Evolutionary conservation across 2,888 invertebrate genomes (phyloP), one percentile per base, ranked within the genome.

Genomic region (Ormyrus pomaceus): DNA sequence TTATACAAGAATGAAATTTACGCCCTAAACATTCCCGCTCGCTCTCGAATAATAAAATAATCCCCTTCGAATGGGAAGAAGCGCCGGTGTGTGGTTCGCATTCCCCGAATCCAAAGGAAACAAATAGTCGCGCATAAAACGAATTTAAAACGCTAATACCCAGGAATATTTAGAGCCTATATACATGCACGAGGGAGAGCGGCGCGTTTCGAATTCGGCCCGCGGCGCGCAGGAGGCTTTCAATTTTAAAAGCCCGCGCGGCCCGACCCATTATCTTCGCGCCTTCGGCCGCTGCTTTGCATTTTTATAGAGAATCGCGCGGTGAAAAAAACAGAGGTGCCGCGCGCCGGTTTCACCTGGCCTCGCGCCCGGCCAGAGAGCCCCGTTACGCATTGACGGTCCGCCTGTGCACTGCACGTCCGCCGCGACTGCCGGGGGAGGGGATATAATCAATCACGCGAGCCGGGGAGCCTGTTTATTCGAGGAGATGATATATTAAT

Each of bases 401-500:
- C 7, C 13, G 48, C 46, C 45, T 58, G 45, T 45, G 45, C 69
- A 8, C 13, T 0, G 0, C 13, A 0, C 10, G 48, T 19, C 13
- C 58, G 34, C 19, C 19, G 19, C 19, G 8, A 13, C 48, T 53
- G 19, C 19, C 19, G 19, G 19, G 48, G 48, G 65, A 50, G 56
- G 56, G 50, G 65, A 65, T 74, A 65, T 74, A 65, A 74, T 74
- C 74, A 74, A 74, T 74, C 65, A 65, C 55, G 62, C 6, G 55
- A 11, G 50, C 1, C 5, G 51, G 53, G 6, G 8, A 51, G 34
- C 34, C 34, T 45, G 45, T 58, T 66, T 50, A 51, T 59, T 9
- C 58, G 9, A 34, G 55, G 68, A 69, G 76, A 46, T 61, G 76
- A 76, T 61, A 69, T 76, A 76, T 69, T 69, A 76, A 76, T 76